phyloP scores from a whole-genome alignment of 2,888 invertebrate genomes.

The Drosophila lacicola region DNA sequence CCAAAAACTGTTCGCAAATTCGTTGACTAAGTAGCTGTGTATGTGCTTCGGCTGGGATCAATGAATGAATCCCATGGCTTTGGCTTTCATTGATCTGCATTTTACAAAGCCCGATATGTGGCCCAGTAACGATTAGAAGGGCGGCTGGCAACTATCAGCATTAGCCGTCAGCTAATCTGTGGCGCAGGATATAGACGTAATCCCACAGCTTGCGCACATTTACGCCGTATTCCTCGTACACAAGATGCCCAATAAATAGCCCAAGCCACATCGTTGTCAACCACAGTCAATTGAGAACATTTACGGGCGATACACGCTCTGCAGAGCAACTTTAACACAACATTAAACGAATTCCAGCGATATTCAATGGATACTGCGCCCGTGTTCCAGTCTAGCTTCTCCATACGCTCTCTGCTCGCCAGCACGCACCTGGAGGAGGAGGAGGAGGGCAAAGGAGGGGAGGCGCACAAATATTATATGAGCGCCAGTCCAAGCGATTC shows the following conservation, averaged over 20 bases:
- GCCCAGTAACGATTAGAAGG: constrained; percentile 22
- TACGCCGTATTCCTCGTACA: not conserved
- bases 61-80: constrained; percentile 72
- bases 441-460: constrained; percentile 6
- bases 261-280: too few relatives aligned
- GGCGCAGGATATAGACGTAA: constrained; percentile 48
- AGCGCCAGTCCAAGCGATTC: constrained; percentile 45
- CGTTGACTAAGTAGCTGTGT: constrained; percentile 8
- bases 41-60: constrained; percentile 46
- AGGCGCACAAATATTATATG: constrained; percentile 12
- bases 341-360: not conserved
- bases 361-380: constrained; percentile 81
- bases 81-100: constrained; percentile 70
- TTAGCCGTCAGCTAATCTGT: constrained; percentile 33
- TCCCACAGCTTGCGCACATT: constrained; percentile 32
- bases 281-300: constrained; percentile 41
- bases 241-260: constrained; percentile 39
- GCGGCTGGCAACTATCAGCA: not conserved
- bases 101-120: constrained; percentile 17
- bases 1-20: constrained; percentile 33
- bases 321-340: not conserved
- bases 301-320: constrained; percentile 4
- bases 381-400: constrained; percentile 75
- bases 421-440: constrained; percentile 9
- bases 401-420: constrained; percentile 71